phyloP scores from a whole-genome alignment of 2,113 vertebrate species.

The human (Homo sapiens) region DNA sequence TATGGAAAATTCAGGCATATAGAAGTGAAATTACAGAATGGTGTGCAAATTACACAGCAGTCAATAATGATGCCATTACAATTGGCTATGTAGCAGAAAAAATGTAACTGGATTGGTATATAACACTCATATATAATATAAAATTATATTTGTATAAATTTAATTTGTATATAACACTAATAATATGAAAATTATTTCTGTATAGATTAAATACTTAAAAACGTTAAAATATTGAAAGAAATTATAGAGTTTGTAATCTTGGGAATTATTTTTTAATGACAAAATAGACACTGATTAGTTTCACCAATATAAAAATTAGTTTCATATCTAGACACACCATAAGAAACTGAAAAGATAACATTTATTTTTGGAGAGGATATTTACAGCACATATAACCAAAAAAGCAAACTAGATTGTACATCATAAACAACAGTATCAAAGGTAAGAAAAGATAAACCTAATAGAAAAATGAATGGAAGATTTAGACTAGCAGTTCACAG shows the following conservation, averaged over 20 bases:
- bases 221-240: not conserved
- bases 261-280: not conserved
- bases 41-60: rapidly evolving
- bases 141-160: not conserved
- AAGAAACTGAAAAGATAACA: not conserved
- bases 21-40: not conserved
- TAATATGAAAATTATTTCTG: not conserved
- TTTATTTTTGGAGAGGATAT: not conserved
- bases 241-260: not conserved
- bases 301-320: not conserved
- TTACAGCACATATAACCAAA: rapidly evolving
- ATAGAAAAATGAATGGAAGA: not conserved
- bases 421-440: not conserved
- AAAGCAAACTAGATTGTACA: not conserved
- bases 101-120: not conserved
- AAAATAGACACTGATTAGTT: not conserved
- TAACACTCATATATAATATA: too few species aligned
- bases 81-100: not conserved
- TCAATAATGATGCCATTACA: not conserved
- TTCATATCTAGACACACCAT: not conserved
- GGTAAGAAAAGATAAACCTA: not conserved
- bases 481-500: not conserved
- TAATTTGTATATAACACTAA: not conserved
- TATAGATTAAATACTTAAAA: not conserved
- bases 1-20: not conserved